Evolutionary conservation across 2,888 invertebrate species (phyloP).

Genomic region (Sphaerophoria taeniata): DNA sequence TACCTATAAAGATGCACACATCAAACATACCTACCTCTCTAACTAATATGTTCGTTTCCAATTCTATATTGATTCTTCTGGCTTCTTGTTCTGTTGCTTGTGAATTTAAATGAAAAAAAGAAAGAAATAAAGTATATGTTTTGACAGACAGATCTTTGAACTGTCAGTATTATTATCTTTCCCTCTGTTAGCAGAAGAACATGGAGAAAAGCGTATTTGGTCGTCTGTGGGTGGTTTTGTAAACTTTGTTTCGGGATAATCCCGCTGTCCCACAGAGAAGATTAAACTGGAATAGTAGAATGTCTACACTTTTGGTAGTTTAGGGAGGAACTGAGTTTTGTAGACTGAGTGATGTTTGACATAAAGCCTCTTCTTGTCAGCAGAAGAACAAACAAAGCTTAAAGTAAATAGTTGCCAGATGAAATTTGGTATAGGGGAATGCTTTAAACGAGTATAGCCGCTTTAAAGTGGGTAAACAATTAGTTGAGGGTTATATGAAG

Average conservation of each 20-base stretch:
- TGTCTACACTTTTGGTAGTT: not conserved
- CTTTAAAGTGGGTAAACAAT: no score
- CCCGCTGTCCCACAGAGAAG: constrained; percentile 28
- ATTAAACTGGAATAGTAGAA: constrained; percentile 16
- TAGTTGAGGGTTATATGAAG: no score
- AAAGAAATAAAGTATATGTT: constrained; percentile 1
- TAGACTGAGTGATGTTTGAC: not conserved
- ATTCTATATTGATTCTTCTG: not conserved
- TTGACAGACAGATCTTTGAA: constrained; percentile 41
- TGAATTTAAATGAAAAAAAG: no score
- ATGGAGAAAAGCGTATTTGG: not conserved
- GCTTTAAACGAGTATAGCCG: not conserved
- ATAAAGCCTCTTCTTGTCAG: constrained; percentile 11
- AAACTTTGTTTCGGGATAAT: constrained; percentile 20
- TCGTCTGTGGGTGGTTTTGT: constrained; percentile 16
- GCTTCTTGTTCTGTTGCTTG: constrained; percentile 17
- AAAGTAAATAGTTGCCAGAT: constrained; percentile 14
- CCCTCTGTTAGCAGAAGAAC: constrained; percentile 2
- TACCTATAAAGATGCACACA: not conserved
- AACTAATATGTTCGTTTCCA: constrained; percentile 30
- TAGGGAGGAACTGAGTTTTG: not conserved
- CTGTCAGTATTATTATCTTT: constrained; percentile 30
- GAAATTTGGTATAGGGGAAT: not conserved
- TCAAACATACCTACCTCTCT: not conserved
- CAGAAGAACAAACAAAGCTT: constrained; percentile 8